Evolutionary conservation across 2,113 vertebrate species (phyloP), one percentile per base, ranked within the genome.

Genomic region (Garra rufa): DNA sequence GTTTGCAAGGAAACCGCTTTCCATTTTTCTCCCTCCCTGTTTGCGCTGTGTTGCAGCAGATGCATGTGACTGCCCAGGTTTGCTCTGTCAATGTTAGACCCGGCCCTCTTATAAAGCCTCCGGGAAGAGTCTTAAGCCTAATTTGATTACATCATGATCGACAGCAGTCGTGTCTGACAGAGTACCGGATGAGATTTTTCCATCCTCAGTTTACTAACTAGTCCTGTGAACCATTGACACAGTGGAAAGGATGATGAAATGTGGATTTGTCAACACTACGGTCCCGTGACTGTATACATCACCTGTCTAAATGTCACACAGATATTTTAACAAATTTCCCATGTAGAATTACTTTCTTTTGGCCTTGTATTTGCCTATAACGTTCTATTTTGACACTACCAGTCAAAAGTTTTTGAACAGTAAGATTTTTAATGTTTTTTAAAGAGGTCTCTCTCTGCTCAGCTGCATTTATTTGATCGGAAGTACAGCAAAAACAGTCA

Each of bases 91-190:
- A 21, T 67, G 15, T 50, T 71, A 82, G 30, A 55, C 65, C 63
- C 43, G 46, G 55, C 6, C 17, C 34, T 77, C 57, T 52, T 19
- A 81, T 59, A 70, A 87, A 85, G 76, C 85, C 46, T 79, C 78
- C 59, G 55, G 75, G 80, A 85, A 86, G 75, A 73, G 69, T 75
- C 87, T 78, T 87, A 87, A 70, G 76, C 86, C 61, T 85, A 41
- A 85, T 88, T 88, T 85, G 76, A 89, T 88, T 85, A 85, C 89
- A 77, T 87, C 83, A 83, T 70, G 34, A 82, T 76, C n/a, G 50
- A 50, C 84, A 65, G 71, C 79, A 71, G 24, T 85, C 65, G 15
- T 17, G 69, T 83, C 65, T 15, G 43, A 80, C 43, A 17, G 65
- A 77, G 63, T 71, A 43, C 34, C 8, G 52, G 84, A 52, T 70